Base-by-base conservation (phyloP, 2,888 invertebrate species). In the Mythimna albipuncta region DNA sequence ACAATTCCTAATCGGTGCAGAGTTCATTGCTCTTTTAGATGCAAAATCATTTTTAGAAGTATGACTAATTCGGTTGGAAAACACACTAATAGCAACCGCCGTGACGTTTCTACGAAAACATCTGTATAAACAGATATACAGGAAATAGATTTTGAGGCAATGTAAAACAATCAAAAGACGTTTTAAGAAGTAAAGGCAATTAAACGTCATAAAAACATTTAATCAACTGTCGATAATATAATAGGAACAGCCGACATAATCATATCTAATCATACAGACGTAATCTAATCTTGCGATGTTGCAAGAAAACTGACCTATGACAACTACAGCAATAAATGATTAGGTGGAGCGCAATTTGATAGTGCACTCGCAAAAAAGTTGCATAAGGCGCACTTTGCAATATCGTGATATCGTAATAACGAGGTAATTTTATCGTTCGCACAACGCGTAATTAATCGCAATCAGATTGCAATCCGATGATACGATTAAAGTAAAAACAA, bases 261-360 rank as follows among this genome's bases (percentile, higher is more conserved):
- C 77, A 78, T 85, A 90, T 90, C 89, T 91, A 89, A 92, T 91
- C 89, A 83, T 65, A 71, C 78, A 85, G 87, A 85, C 82, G 93
- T 92, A 94, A 94, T 95, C 94, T 95, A 93, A 95, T 95, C 94
- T 91, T 69, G 83, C 83, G 85, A 83, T 88, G 87, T 89, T 87
- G 89, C 90, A 91, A 93, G 85, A 84, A 81, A 81, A 94, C 95
- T 95, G 95, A 95, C 95, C 95, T 95, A 94, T 91, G 92, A 84
- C 93, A 94, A 94, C 89, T 87, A 88, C 88, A 77, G 72, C 88
- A 87, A 80, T 89, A 87, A 87, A 87, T 87, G 85, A 90, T 90
- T 84, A 88, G 89, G 84, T 89, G 88, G 89, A 86, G 72, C 82
- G 93, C 86, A 87, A 89, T 87, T 86, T 89, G 88, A 91, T 92